phyloP scores from a whole-genome alignment of 2,113 vertebrate species.

The Gambusia affinis region DNA sequence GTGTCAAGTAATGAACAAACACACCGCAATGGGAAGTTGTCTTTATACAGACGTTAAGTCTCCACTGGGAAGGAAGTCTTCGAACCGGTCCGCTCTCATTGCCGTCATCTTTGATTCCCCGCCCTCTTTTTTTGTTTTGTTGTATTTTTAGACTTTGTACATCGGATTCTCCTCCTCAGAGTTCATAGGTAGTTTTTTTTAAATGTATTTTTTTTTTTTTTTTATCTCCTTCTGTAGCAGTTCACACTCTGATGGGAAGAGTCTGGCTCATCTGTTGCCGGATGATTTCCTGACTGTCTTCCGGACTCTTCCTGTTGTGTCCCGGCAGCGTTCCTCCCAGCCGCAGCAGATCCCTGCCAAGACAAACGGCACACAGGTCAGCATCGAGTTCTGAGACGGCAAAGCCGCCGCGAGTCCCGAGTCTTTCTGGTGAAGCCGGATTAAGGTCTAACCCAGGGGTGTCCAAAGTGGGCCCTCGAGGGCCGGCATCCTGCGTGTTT shows the following conservation, averaged over 20 bases:
- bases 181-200: constrained; percentile 64
- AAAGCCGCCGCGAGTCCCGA: constrained; percentile 33
- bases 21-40: constrained; percentile 62
- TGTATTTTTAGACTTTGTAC: constrained; percentile 64
- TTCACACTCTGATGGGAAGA: constrained; percentile 80
- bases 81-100: constrained; percentile 34
- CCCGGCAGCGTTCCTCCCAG: constrained; percentile 81
- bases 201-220: no score
- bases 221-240: neutral
- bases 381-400: constrained; percentile 38
- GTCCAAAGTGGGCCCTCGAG: no score
- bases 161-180: constrained; percentile 51
- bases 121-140: neutral
- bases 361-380: constrained; percentile 55
- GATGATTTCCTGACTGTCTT: constrained; percentile 75
- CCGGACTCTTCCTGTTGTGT: constrained; percentile 82
- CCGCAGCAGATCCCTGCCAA: constrained; percentile 79
- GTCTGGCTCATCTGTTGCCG: constrained; percentile 84
- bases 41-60: constrained; percentile 54
- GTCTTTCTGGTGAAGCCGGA: constrained; percentile 23
- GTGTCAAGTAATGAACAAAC: constrained; percentile 73
- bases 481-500: no score
- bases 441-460: constrained; percentile 21
- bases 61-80: constrained; percentile 51
- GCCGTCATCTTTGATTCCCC: constrained; percentile 33